Evolutionary conservation across 2,797 vertebrate species (phyloP), one percentile per base, ranked within the genome.

Genomic region (Cossypha dichroa): DNA sequence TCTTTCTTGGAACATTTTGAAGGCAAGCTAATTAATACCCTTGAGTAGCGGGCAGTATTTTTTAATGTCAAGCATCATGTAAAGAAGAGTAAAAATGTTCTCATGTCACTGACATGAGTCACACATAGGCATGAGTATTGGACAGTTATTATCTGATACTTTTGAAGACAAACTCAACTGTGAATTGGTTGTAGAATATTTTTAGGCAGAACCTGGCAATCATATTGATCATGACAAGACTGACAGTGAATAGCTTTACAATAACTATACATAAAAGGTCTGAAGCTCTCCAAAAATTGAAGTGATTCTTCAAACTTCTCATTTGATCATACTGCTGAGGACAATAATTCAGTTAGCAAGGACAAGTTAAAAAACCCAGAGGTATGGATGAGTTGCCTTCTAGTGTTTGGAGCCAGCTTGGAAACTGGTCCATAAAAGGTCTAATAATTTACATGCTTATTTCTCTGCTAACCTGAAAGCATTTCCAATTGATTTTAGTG

Each of bases 401-500:
- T n/a, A 34, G 9, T 52, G n/a, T 73, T 85, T 63, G 25, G 40
- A 92, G 58, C 8, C 54, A 86, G 23, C 45, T 81, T 83, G 64
- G 51, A 85, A 76, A 76, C 48, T 76, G 12, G 36, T 45, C 48
- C 5, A 5, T 82, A 67, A 60, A 45, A 54, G 16, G 29, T 56
- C 55, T 67, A 41, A 60, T 70, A 82, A 76, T 85, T 85, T 91
- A 70, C 67, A 79, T 95, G 38, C 28, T 87, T 75, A 10, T 18
- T 89, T 89, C 85, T 93, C 29, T 40, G 15, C 33, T 38, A 76
- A 23, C 45, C 55, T 92, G 48, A 95, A 94, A 88, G 60, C 36
- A 40, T 89, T 95, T 90, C 11, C 66, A 90, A 11, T 76, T 92
- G 29, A 87, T 80, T 88, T 94, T 82, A 87, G 18, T 55, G 41